Evolutionary conservation across 2,888 invertebrate genomes (phyloP).

Genomic region (Nephrotoma flavescens): DNA sequence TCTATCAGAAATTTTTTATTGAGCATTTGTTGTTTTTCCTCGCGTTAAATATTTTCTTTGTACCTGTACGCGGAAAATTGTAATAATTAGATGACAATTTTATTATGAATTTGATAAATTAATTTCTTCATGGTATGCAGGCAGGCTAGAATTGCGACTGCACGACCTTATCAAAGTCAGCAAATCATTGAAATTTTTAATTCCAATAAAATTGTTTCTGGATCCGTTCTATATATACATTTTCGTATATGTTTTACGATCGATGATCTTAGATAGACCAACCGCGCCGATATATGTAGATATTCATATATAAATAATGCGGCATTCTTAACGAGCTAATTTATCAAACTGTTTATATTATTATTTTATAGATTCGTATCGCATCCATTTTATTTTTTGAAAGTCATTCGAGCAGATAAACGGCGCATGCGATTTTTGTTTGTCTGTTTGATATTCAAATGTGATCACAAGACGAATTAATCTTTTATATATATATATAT

Average conservation of each 20-base stretch:
- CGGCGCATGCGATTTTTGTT: not conserved
- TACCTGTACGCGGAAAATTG: too few relatives aligned
- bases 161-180: not conserved
- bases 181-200: not conserved
- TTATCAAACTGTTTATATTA: not conserved
- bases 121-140: too few relatives aligned
- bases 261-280: not conserved
- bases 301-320: not conserved
- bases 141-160: too few relatives aligned
- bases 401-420: not conserved
- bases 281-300: not conserved
- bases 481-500: not conserved
- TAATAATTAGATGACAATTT: too few relatives aligned
- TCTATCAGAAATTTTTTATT: too few relatives aligned
- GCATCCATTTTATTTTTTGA: not conserved
- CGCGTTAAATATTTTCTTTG: too few relatives aligned
- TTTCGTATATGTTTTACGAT: not conserved
- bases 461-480: not conserved
- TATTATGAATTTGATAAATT: too few relatives aligned
- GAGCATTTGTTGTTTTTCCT: too few relatives aligned
- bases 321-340: not conserved
- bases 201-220: not conserved
- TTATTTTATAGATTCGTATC: not conserved
- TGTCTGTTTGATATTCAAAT: not conserved
- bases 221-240: not conserved